A percentile compares a stretch with the other conserved stretches of the same genome.
Evolutionary conservation across 2,113 vertebrate species (phyloP).

Genomic region (Ailuropoda melanoleuca): DNA sequence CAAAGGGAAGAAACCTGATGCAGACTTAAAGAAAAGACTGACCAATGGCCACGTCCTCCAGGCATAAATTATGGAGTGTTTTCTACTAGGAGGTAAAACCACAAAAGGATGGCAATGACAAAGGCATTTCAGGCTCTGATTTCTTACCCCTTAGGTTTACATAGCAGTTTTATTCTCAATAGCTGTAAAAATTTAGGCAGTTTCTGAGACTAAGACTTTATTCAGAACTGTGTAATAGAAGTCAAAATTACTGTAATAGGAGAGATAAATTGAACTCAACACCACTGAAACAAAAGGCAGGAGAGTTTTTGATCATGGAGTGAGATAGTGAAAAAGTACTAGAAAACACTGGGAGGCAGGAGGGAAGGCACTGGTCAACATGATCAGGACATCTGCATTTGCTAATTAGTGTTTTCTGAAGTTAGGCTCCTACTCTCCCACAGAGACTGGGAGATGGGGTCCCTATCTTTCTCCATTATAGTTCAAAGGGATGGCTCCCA

Average conservation of each 20-base stretch:
- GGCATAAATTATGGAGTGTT: not conserved
- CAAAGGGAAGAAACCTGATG: not conserved
- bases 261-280: not conserved
- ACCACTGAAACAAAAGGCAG: not conserved
- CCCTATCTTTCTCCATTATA: not conserved
- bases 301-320: not conserved
- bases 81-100: not conserved
- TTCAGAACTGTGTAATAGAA: not conserved
- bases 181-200: not conserved
- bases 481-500: not conserved
- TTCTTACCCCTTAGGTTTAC: not conserved
- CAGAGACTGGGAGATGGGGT: not conserved
- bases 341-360: not conserved
- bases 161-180: not conserved
- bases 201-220: not conserved
- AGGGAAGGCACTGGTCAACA: rapidly evolving
- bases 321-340: not conserved
- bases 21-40: not conserved
- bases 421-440: not conserved
- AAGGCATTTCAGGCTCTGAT: not conserved
- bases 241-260: not conserved
- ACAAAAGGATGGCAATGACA: not conserved
- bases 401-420: not conserved
- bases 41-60: not conserved
- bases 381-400: not conserved